Percentiles rank a stretch among this genome's conserved stretches.
These are phyloP conservation scores for Homarus gammarus DNA, from an alignment of 2,888 invertebrate species.

Conservation along the genomic window DNA sequence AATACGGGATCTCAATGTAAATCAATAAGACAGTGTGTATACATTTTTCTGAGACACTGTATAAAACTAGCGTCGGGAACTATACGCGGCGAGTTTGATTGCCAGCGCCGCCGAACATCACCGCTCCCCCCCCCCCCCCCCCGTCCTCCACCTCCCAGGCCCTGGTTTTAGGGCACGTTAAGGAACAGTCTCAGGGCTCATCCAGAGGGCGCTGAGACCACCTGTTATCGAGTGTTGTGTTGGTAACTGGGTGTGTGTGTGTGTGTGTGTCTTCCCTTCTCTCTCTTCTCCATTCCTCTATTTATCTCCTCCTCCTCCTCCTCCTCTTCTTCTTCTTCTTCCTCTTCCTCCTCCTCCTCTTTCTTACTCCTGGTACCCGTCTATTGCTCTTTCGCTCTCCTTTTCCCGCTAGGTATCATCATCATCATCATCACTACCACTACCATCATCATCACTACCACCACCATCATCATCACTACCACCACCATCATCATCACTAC, in stretches of 20 bases:
- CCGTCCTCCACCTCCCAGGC: too few relatives aligned
- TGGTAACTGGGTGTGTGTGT: not conserved
- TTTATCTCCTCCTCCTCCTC: not conserved
- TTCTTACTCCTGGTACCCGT: not conserved
- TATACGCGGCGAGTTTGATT: too few relatives aligned
- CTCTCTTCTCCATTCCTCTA: not conserved
- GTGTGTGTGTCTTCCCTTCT: not conserved
- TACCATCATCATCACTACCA: conserved; percentile 14
- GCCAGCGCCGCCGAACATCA: too few relatives aligned
- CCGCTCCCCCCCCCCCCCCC: too few relatives aligned
- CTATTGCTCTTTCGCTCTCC: not conserved
- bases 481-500: not conserved
- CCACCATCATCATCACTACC: not conserved
- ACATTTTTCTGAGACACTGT: too few relatives aligned
- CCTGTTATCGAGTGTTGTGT: too few relatives aligned
- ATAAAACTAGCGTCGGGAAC: not conserved
- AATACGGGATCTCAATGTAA: too few relatives aligned
- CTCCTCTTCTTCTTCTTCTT: not conserved
- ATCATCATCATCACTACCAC: conserved; percentile 11
- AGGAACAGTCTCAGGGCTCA: too few relatives aligned
- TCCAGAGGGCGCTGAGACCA: too few relatives aligned
- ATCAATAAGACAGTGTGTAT: too few relatives aligned
- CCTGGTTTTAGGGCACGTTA: too few relatives aligned
- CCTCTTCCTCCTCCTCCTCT: not conserved
- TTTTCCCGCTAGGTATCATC: too few relatives aligned